Evolutionary conservation across 2,113 vertebrate genomes (phyloP), one percentile per base, ranked within the genome.

Genomic region (Macrotus californicus): DNA sequence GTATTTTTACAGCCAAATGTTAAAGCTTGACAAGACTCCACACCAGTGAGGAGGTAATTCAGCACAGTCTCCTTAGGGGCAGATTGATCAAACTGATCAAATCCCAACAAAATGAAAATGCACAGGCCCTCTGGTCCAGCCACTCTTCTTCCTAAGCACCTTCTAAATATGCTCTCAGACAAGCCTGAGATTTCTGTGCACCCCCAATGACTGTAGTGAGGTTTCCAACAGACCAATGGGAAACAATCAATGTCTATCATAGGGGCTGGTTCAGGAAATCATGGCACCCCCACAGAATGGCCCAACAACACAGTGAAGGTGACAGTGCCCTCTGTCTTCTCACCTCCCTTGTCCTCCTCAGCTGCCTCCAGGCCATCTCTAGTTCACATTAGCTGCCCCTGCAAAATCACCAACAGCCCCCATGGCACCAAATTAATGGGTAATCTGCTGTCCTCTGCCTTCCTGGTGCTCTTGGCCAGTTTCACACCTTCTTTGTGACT

Each of bases 31-130:
- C 10, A 43, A 29, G 16, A 7, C 21, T 41, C 10, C 5, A 6
- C 26, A n/a, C 6, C 1, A 2, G 24, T 6, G 9, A 34, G 39
- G 11, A 31, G 4, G 2, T 36, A 34, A 7, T 19, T 8, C 7
- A 2, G 19, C 36, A 26, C 29, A 67, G 75, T 36, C 12, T 87
- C 41, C 1, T 0, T 3, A 2, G 6, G 26, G 59, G n/a, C 59
- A 41, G 26, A 36, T 21, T 43, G 66, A 22, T 59, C 50, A 48
- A 21, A 36, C 12, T 36, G 56, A 22, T 59, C 73, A 67, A 2
- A 72, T 43, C 34, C 31, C 24, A 54, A 36, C 46, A 52, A 50
- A 48, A 46, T 0, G 3, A 59, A 77, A 29, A 36, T 0, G 0
- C 41, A 31, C 39, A 24, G 69, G 24, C 22, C 39, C 39, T 29